These are phyloP conservation scores for Scartelaos histophorus DNA, from an alignment of 2,113 vertebrate species.

Conservation along the genomic window DNA sequence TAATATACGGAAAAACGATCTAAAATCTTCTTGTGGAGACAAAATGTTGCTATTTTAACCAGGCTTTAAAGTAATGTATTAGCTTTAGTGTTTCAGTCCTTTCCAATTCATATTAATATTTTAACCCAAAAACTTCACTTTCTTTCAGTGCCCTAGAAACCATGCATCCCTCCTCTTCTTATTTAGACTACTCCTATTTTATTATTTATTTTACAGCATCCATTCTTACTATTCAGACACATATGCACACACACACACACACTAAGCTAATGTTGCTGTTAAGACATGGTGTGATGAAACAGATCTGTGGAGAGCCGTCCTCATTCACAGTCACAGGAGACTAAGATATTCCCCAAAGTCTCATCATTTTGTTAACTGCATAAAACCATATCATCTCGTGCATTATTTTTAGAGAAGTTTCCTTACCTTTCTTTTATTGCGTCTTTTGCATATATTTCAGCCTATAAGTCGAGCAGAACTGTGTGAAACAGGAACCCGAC, in stretches of 20 bases:
- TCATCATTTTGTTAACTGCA: neutral
- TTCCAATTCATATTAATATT: conserved; percentile 8
- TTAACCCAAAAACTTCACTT: conserved; percentile 22
- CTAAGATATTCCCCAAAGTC: neutral
- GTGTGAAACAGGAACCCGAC: neutral
- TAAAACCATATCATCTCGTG: conserved; percentile 6
- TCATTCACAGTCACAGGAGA: too few species aligned
- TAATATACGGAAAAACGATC: too few species aligned
- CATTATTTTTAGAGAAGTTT: neutral
- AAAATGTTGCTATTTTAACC: neutral
- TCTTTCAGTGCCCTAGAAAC: conserved; percentile 6
- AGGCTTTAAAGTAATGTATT: neutral
- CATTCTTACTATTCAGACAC: neutral
- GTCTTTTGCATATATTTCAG: neutral
- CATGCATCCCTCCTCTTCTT: neutral
- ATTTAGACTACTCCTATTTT: neutral
- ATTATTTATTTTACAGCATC: neutral
- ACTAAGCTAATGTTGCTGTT: conserved; percentile 44
- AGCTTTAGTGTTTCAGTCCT: neutral
- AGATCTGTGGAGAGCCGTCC: too few species aligned
- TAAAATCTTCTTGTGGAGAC: neutral
- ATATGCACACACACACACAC: neutral
- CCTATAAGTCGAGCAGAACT: neutral
- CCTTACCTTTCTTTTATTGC: too few species aligned
- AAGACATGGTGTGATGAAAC: conserved; percentile 53